phyloP scores from a whole-genome alignment of 2,888 invertebrate species.

The Ferdinandea cuprea region DNA sequence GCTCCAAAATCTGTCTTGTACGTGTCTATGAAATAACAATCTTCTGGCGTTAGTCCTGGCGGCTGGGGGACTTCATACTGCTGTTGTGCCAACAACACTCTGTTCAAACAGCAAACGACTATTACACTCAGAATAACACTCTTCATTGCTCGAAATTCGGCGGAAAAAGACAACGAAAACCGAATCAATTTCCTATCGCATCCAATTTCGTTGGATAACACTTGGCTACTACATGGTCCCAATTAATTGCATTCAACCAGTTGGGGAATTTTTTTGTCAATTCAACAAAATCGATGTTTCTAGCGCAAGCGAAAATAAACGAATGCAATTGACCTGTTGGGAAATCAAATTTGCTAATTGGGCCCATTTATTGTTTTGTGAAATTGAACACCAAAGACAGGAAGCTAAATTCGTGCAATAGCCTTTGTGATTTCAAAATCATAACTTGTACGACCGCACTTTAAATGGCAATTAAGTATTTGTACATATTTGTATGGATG shows the following conservation, averaged over 20 bases:
- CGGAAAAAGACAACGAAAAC: conserved; percentile 1
- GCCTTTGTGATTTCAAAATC: conserved; percentile 34
- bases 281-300: conserved; percentile 14
- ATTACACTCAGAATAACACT: conserved; percentile 31
- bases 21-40: conserved; percentile 77
- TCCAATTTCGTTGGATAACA: conserved; percentile 66
- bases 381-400: conserved; percentile 40
- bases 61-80: conserved; percentile 30
- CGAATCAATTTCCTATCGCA: conserved; percentile 31
- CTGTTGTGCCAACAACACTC: conserved; percentile 40
- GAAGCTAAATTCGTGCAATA: conserved; percentile 55
- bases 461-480: conserved; percentile 21
- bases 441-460: conserved; percentile 19
- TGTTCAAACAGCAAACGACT: conserved; percentile 22
- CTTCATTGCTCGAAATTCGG: conserved; percentile 28
- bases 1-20: conserved; percentile 76
- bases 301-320: conserved; percentile 23
- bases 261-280: conserved; percentile 30
- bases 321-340: conserved; percentile 1
- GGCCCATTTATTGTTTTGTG: background rate
- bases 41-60: conserved; percentile 66
- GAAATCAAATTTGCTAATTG: conserved; percentile 9
- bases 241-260: conserved; percentile 23
- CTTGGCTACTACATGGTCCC: conserved; percentile 34
- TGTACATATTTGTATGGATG: background rate